These are phyloP conservation scores for Bembecia ichneumoniformis DNA, from an alignment of 2,888 invertebrate genomes.

Conservation along the genomic window DNA sequence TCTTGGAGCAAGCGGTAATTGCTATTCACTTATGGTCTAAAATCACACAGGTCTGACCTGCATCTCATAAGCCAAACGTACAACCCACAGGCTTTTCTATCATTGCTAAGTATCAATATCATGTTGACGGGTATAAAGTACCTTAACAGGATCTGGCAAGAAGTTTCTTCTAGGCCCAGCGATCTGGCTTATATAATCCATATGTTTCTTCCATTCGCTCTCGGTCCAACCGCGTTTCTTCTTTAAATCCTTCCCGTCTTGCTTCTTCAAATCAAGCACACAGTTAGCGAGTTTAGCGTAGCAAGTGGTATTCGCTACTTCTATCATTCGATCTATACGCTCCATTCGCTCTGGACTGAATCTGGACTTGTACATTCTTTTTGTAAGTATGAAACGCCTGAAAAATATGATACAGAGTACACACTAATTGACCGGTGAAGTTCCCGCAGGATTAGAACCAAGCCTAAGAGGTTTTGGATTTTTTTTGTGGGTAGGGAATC, in stretches of 20 bases:
- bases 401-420: constrained; percentile 7
- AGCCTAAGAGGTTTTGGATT: too few species aligned
- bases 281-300: constrained; percentile 56
- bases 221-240: constrained; percentile 50
- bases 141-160: constrained; percentile 23
- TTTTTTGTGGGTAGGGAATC: too few species aligned
- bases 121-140: too few species aligned
- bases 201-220: constrained; percentile 60
- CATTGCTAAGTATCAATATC: too few species aligned
- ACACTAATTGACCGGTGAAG: too few species aligned
- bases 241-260: constrained; percentile 37
- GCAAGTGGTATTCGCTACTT: constrained; percentile 41
- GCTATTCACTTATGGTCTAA: too few species aligned
- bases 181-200: constrained; percentile 54
- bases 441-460: too few species aligned
- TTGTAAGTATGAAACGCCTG: constrained; percentile 43
- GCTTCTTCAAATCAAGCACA: constrained; percentile 42
- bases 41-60: too few species aligned
- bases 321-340: constrained; percentile 47
- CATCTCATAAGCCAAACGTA: too few species aligned
- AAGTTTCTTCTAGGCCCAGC: constrained; percentile 39
- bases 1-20: too few species aligned
- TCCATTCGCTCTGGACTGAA: constrained; percentile 43
- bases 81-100: too few species aligned
- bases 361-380: constrained; percentile 36